Evolutionary conservation across 1,140 invertebrate species (phyloP), one percentile per base, ranked within the genome.

Genomic region (Drosophila varians): DNA sequence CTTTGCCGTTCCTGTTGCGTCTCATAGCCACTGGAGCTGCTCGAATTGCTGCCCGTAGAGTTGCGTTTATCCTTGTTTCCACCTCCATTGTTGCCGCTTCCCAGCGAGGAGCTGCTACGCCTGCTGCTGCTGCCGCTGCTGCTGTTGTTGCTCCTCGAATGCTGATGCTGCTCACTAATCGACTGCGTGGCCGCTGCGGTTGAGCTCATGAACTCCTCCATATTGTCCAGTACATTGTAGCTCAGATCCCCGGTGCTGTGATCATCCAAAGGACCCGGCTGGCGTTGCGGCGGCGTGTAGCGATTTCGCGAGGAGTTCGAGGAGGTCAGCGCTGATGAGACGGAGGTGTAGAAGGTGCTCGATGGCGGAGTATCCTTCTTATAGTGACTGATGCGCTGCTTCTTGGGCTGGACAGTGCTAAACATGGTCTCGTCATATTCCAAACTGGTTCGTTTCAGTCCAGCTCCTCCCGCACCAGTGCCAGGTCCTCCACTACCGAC

Each of bases 371-470:
- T 47, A 18, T 90, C 90, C 68, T 94, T 94, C 36, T 93, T 93
- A 83, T 94, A 96, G 91, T 96, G 96, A 26, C 96, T 96, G 86
- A 97, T 96, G 72, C 96, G 94, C 84, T 94, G 95, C 90, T 94
- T 95, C 92, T 97, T 97, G 21, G 94, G 93, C 62, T 80, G 75
- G 23, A 75, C 79, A 9, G 76, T 73, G 60, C 74, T 76, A 9
- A 78, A 76, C 18, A 94, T 93, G 8, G 95, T 91, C 26, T 94
- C 94, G 71, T 94, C 94, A 21, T 91, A 91, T 54, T 91, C 90
- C 6, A 84, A 72, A 58, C 87, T 90, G 49, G 65, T 74, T 11
- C 90, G 75, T 57, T 90, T 90, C 18, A 88, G 38, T n/a, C 12
- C 62, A 92, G 31, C 92, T 92, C 49, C 94, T 92, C 61, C 94